Evolutionary conservation across 1,140 invertebrate species (phyloP).

Genomic region (Asobara japonica): DNA sequence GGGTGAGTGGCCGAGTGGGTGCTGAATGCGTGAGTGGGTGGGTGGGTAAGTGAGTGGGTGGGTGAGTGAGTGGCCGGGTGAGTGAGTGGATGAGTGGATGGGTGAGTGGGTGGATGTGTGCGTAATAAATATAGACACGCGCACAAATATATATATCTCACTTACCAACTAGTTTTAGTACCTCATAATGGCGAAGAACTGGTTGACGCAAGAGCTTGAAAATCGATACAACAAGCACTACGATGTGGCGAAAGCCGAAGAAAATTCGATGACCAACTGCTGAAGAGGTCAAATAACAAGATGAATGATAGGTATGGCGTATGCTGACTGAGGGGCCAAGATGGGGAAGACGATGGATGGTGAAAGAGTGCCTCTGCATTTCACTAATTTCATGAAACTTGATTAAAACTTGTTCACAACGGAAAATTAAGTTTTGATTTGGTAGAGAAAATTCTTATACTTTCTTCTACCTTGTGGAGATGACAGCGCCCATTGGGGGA

Average conservation of each 20-base stretch:
- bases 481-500: neutral
- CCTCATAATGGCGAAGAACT: neutral
- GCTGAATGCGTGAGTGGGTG: no score
- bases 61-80: no score
- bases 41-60: no score
- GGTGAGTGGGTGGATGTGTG: no score
- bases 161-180: no score
- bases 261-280: neutral
- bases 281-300: neutral
- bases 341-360: neutral
- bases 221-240: neutral
- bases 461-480: neutral
- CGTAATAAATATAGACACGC: no score
- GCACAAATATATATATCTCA: no score
- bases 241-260: neutral
- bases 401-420: slow-evolving; percentile 4
- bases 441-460: neutral
- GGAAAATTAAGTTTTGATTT: neutral
- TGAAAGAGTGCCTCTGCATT: neutral
- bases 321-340: neutral
- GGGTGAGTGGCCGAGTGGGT: no score
- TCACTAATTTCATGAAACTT: neutral
- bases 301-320: neutral
- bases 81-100: no score
- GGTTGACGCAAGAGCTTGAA: neutral